Evolutionary conservation across 1,140 invertebrate species (phyloP), one percentile per base, ranked within the genome.

Genomic region (Drosophila baimaii): DNA sequence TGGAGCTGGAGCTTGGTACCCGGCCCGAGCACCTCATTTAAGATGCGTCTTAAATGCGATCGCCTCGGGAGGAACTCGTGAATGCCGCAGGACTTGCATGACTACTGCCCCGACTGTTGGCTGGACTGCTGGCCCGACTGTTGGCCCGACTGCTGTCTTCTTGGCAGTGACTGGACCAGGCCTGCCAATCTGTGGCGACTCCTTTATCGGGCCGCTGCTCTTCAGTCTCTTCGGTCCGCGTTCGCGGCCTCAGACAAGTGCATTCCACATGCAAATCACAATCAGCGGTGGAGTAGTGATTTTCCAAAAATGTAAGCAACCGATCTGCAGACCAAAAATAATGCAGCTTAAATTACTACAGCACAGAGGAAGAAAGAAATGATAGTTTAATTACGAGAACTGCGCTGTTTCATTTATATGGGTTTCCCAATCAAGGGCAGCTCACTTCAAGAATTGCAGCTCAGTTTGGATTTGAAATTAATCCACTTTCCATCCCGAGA

Each of bases 71-170:
- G n/a, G 19, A 90, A 88, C 88, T 90, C 88, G 88, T 90, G 88
- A 90, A 73, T 80, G 88, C 88, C 88, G 72, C 75, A 79, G 83
- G 88, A 81, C 68, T 63, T 89, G 77, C 83, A 90, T 90, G 84
- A 90, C 89, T 90, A 82, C 75, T 70, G 80, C 70, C 83, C 56
- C 56, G 70, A 78, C 76, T 80, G 51, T 37, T 37, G 33, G 13
- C 5, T 5, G n/a, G 33, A 5, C 33, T 27, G n/a, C 13, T 19
- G 55, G 33, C 58, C 47, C 13, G 33, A 5, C 33, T 27, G n/a
- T n/a, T 19, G 55, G 33, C 58, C 47, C 23, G 47, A 27, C 58
- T 39, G 25, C 31, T 37, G 39, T 39, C 39, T 65, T 65, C 27
- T 29, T 63, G 58, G 62, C 39, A 25, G 37, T 25, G 57, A 23